Conservation (phyloP, 2,888 invertebrate species). For the Euphydryas editha region DNA sequence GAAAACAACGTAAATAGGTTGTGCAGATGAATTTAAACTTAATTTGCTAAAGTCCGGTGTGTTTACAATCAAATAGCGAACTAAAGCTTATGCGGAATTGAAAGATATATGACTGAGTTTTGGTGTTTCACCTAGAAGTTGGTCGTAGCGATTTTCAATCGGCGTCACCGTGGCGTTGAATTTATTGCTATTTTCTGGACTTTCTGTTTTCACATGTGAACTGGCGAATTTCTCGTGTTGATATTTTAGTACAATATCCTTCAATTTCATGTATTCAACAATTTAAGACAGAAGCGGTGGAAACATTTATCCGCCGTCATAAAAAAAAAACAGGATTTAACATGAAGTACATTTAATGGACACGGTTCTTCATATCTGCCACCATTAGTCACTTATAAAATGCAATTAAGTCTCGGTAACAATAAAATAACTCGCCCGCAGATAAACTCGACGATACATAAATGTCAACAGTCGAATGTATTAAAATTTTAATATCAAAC, state of each 20-base stretch:
- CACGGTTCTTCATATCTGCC: background rate
- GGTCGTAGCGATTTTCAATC: slow-evolving; percentile 70
- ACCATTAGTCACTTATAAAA: slow-evolving; percentile 7
- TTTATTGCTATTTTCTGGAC: slow-evolving; percentile 77
- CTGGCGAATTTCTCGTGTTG: slow-evolving; percentile 59
- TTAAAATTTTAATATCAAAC: slow-evolving; percentile 43
- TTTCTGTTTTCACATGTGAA: slow-evolving; percentile 73
- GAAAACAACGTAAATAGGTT: slow-evolving; percentile 40
- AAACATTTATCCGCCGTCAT: background rate
- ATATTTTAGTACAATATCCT: slow-evolving; percentile 33
- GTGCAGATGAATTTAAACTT: slow-evolving; percentile 41
- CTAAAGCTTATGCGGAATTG: slow-evolving; percentile 56
- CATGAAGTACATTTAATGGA: background rate
- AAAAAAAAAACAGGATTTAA: background rate
- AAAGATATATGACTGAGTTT: slow-evolving; percentile 77
- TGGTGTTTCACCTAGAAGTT: slow-evolving; percentile 71
- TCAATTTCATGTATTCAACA: slow-evolving; percentile 12
- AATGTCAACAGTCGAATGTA: slow-evolving; percentile 36
- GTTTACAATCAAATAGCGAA: slow-evolving; percentile 54
- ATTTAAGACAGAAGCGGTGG: background rate
- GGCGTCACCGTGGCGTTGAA: slow-evolving; percentile 73
- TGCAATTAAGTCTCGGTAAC: slow-evolving; percentile 1
- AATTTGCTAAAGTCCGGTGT: slow-evolving; percentile 42
- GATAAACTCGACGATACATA: slow-evolving; percentile 16
- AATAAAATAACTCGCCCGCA: background rate